phyloP scores from a whole-genome alignment of 2,888 invertebrate species.

The Subacronicta megacephala region DNA sequence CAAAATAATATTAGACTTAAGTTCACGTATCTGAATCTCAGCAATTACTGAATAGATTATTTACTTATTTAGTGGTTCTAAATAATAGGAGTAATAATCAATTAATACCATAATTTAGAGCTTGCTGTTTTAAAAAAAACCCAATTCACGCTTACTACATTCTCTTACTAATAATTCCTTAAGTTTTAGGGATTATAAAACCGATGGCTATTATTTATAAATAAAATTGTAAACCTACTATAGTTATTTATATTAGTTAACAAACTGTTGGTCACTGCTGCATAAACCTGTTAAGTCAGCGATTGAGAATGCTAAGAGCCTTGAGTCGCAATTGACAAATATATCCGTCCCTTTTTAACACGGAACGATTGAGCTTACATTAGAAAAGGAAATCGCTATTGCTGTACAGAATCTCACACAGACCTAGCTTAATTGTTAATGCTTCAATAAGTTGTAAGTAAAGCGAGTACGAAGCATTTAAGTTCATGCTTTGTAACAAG shows the following conservation, averaged over 20 bases:
- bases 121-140: no score
- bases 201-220: not conserved
- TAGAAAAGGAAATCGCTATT: constrained; percentile 64
- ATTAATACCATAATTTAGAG: no score
- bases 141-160: no score
- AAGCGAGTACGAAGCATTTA: constrained; percentile 34
- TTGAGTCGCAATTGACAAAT: constrained; percentile 54
- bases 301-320: constrained; percentile 76
- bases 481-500: constrained; percentile 57
- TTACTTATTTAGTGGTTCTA: no score
- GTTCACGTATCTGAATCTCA: no score
- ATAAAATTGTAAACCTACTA: not conserved
- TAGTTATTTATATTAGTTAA: constrained; percentile 7
- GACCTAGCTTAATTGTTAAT: constrained; percentile 68
- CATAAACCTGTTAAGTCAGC: constrained; percentile 85
- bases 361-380: constrained; percentile 31
- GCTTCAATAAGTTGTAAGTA: constrained; percentile 64
- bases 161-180: not conserved
- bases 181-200: no score
- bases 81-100: no score
- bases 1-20: no score
- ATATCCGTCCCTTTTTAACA: constrained; percentile 68
- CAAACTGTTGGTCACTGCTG: constrained; percentile 71
- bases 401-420: constrained; percentile 68
- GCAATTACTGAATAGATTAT: no score